A percentile compares a stretch with the other conserved stretches of the same genome.
Evolutionary conservation across 2,113 vertebrate genomes (phyloP).

Genomic region (Oryzias woworae): DNA sequence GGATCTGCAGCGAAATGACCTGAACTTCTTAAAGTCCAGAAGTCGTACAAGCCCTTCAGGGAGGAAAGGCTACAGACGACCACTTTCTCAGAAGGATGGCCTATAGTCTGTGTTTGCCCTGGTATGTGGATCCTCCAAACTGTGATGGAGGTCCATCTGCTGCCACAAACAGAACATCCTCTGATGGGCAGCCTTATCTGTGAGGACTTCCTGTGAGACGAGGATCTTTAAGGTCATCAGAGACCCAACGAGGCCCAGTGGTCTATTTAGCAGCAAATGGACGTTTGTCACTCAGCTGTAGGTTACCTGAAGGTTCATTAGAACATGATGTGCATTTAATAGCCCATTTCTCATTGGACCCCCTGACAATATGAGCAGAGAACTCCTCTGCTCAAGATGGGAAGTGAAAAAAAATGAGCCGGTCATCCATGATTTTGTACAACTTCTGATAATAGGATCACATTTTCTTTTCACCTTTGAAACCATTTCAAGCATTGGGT

Average conservation of each 20-base stretch:
- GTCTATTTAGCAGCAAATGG: conserved; percentile 43
- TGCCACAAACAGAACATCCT: no score
- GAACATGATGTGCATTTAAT: conserved; percentile 48
- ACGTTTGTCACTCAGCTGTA: conserved; percentile 34
- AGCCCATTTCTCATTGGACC: conserved; percentile 46
- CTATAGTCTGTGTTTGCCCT: no score
- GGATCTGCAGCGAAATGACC: no score
- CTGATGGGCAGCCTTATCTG: no score
- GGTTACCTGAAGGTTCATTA: conserved; percentile 41
- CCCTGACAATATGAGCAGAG: conserved; percentile 34
- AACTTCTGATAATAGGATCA: conserved; percentile 34
- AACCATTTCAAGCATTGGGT: conserved; percentile 27
- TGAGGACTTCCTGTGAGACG: neutral
- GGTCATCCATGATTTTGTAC: conserved; percentile 32
- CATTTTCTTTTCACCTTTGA: conserved; percentile 31
- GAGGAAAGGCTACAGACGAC: no score
- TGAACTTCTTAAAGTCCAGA: no score
- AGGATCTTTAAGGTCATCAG: conserved; percentile 3
- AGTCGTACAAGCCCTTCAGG: no score
- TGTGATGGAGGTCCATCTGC: no score
- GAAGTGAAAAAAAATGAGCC: conserved; percentile 25
- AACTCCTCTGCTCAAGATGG: conserved; percentile 29
- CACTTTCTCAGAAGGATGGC: no score
- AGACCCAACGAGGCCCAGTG: conserved; percentile 9
- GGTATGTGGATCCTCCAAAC: no score